Percentiles rank a stretch among this genome's conserved stretches.
phyloP scores from a whole-genome alignment of 2,113 vertebrate species.

The Sylvietta virens region DNA sequence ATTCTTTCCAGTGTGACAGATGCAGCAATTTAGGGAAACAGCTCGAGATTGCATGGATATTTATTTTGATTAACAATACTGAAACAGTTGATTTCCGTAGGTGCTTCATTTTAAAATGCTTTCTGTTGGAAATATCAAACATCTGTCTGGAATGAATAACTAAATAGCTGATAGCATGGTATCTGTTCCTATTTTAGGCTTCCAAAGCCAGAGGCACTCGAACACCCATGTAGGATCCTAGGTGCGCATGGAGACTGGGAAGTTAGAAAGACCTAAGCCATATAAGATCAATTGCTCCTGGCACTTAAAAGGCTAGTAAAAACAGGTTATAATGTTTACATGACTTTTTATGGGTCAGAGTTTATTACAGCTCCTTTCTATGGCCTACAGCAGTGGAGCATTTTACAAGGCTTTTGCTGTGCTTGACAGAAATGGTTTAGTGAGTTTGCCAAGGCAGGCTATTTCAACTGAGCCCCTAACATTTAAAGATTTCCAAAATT shows the following conservation, averaged over 20 bases:
- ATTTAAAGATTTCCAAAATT: conserved; percentile 34
- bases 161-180: conserved; percentile 49
- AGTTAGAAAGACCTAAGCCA: conserved; percentile 52
- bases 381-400: conserved; percentile 67
- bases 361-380: conserved; percentile 71
- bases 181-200: conserved; percentile 54
- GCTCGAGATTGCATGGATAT: neutral
- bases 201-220: conserved; percentile 43
- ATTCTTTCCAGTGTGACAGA: neutral
- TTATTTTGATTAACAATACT: conserved; percentile 9
- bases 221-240: conserved; percentile 64
- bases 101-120: conserved; percentile 30
- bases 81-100: neutral
- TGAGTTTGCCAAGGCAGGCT: conserved; percentile 51
- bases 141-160: conserved; percentile 50
- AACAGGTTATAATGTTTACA: conserved; percentile 79
- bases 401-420: conserved; percentile 65
- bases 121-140: conserved; percentile 60
- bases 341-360: conserved; percentile 78
- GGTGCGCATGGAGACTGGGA: conserved; percentile 42
- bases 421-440: conserved; percentile 68
- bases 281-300: conserved; percentile 74
- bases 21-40: neutral
- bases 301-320: conserved; percentile 75
- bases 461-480: neutral